Conservation (phyloP, 2,888 invertebrate genomes). For the Ochropleura plecta region DNA sequence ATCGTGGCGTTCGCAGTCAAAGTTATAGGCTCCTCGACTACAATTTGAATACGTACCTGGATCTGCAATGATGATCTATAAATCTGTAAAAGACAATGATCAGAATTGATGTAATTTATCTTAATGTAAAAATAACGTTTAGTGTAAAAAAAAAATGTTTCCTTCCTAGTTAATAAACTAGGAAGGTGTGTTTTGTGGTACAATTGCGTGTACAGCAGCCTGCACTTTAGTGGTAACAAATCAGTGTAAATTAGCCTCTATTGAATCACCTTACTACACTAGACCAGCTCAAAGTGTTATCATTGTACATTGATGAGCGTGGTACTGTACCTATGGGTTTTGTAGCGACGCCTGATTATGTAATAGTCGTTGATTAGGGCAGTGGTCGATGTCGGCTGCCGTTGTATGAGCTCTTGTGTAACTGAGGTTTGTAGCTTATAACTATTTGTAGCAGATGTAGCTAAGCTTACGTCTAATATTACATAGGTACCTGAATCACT, state of each 20-base stretch:
- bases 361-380: background rate
- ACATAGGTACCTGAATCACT: background rate
- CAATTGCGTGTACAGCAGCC: background rate
- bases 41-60: background rate
- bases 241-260: background rate
- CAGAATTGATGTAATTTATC: background rate
- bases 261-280: background rate
- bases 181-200: background rate
- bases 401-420: background rate
- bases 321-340: background rate
- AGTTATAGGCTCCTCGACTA: no score
- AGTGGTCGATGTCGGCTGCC: background rate
- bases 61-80: background rate
- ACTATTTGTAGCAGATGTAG: background rate
- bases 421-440: background rate
- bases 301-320: background rate
- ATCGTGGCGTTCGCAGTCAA: background rate
- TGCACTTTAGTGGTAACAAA: background rate
- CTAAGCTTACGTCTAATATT: background rate
- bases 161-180: background rate
- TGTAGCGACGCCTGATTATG: background rate
- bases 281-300: background rate
- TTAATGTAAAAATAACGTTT: background rate
- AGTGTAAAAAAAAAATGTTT: constrained; percentile 20
- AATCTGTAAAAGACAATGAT: background rate